Evolutionary conservation across 2,888 invertebrate genomes (phyloP).

Genomic region (Steromphala cineraria): DNA sequence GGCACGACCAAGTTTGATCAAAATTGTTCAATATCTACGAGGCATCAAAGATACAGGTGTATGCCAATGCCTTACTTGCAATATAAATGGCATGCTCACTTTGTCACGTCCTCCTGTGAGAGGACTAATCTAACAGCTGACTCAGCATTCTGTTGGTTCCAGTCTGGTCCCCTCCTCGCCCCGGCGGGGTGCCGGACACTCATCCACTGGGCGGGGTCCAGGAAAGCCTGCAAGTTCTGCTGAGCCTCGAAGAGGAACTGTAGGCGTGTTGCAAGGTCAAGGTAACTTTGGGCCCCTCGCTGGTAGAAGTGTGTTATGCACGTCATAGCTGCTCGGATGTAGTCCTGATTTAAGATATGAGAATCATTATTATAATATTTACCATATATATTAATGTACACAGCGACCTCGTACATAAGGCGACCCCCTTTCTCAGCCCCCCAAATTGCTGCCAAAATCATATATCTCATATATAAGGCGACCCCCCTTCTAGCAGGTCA

Average conservation of each 20-base stretch:
- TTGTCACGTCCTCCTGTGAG: conserved; percentile 66
- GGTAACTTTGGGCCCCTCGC: conserved; percentile 70
- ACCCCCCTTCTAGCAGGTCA: too few species aligned
- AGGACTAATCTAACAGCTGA: conserved; percentile 75
- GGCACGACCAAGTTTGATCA: too few species aligned
- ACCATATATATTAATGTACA: too few species aligned
- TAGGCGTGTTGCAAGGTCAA: conserved; percentile 64
- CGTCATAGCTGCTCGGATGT: conserved; percentile 75
- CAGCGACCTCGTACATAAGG: too few species aligned
- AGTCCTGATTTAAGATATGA: conserved; percentile 66
- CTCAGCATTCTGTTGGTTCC: conserved; percentile 43
- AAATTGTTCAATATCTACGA: too few species aligned
- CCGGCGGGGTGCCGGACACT: conserved; percentile 55
- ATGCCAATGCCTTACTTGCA: neutral
- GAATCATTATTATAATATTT: too few species aligned
- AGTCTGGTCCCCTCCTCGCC: conserved; percentile 31
- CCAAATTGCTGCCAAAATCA: too few species aligned
- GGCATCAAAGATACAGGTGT: too few species aligned
- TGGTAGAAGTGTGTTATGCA: conserved; percentile 74
- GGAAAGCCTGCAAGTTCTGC: conserved; percentile 72
- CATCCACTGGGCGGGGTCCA: conserved; percentile 68
- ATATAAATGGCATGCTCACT: conserved; percentile 47
- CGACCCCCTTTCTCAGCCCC: too few species aligned
- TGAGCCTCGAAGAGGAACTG: conserved; percentile 69
- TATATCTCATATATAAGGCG: too few species aligned